Percentiles rank a stretch among this genome's conserved stretches.
phyloP scores from a whole-genome alignment of 1,140 invertebrate genomes.

The Aphidius ervi region DNA sequence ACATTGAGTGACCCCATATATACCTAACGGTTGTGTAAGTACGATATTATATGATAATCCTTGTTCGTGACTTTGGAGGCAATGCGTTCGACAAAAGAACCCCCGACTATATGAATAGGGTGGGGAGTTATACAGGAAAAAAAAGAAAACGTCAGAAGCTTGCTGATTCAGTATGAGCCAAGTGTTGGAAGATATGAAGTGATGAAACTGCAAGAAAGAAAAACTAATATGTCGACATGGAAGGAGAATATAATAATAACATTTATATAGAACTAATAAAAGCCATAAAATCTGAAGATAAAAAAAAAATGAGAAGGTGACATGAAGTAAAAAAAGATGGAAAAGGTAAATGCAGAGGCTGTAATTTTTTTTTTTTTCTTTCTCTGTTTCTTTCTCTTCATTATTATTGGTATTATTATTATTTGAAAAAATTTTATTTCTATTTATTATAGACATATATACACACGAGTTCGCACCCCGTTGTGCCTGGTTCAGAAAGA shows the following conservation, averaged over 20 bases:
- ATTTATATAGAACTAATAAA: no score
- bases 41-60: slow-evolving; percentile 51
- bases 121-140: slow-evolving; percentile 18
- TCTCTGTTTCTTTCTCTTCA: background rate
- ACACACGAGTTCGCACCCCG: slow-evolving; percentile 21
- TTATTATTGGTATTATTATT: slow-evolving; percentile 5
- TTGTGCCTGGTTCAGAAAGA: slow-evolving; percentile 35
- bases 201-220: no score
- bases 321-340: slow-evolving; percentile 26
- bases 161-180: background rate
- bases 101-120: background rate
- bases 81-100: background rate
- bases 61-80: slow-evolving; percentile 26
- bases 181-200: slow-evolving; percentile 25
- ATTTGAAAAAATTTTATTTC: slow-evolving; percentile 20
- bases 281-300: slow-evolving; percentile 10
- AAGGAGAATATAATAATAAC: no score
- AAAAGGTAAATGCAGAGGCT: slow-evolving; percentile 26
- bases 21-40: slow-evolving; percentile 8
- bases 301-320: slow-evolving; percentile 46
- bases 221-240: no score
- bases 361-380: slow-evolving; percentile 23
- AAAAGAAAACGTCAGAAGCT: background rate
- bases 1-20: background rate
- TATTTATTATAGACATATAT: no score